Percentiles rank a stretch among this genome's conserved stretches.
phyloP scores from a whole-genome alignment of 2,113 vertebrate genomes.

The Mesocricetus auratus region DNA sequence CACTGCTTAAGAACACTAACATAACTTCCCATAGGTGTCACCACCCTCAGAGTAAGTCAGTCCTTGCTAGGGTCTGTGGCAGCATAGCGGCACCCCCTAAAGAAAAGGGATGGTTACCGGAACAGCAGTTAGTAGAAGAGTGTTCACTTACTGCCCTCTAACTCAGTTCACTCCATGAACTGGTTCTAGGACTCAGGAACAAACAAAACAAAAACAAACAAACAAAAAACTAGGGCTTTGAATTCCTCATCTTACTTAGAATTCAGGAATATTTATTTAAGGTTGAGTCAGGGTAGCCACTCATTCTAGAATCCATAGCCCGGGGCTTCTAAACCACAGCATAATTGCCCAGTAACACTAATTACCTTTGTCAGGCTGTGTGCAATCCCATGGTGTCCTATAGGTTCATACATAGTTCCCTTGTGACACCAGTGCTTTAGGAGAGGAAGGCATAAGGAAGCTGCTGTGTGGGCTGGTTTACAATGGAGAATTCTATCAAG shows the following conservation, averaged over 20 bases:
- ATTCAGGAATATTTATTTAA: conserved; percentile 59
- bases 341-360: neutral
- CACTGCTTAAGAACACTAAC: neutral
- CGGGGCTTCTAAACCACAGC: conserved; percentile 4
- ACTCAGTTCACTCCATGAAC: conserved; percentile 31
- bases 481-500: conserved; percentile 12
- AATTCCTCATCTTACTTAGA: conserved; percentile 42
- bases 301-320: conserved; percentile 60
- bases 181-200: neutral
- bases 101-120: neutral
- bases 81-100: neutral
- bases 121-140: neutral
- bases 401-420: neutral
- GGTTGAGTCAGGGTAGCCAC: neutral
- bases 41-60: neutral
- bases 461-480: neutral
- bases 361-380: conserved; percentile 1
- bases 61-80: neutral
- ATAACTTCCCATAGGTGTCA: neutral
- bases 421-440: neutral
- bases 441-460: neutral
- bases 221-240: conserved; percentile 51
- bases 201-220: no score
- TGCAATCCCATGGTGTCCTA: neutral
- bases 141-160: conserved; percentile 1